These are phyloP conservation scores for Sycophila texana DNA, from an alignment of 2,888 invertebrate species.

Conservation along the genomic window DNA sequence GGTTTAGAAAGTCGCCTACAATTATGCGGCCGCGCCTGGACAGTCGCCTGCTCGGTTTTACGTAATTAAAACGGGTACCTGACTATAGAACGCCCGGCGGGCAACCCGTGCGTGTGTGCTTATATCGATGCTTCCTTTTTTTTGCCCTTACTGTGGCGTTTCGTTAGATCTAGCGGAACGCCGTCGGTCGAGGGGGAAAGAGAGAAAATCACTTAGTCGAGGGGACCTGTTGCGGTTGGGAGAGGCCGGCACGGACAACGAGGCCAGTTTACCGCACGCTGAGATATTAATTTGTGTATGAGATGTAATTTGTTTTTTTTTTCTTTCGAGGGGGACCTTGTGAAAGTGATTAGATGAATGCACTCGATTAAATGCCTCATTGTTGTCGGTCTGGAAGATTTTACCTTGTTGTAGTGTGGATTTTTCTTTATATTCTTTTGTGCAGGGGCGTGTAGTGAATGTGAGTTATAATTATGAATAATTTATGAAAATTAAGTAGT, in stretches of 20 bases:
- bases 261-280: background rate
- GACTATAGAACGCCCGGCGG: background rate
- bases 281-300: constrained; percentile 22
- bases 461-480: too few relatives aligned
- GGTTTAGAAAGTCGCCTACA: constrained; percentile 55
- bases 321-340: background rate
- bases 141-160: constrained; percentile 2
- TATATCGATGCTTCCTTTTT: background rate
- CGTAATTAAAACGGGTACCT: constrained; percentile 49
- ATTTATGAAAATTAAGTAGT: too few relatives aligned
- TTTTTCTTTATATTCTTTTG: too few relatives aligned
- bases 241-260: background rate
- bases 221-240: background rate
- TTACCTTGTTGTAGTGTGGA: too few relatives aligned
- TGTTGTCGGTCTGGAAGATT: too few relatives aligned
- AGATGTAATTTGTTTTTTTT: constrained; percentile 13
- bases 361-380: background rate
- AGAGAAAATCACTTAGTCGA: constrained; percentile 7
- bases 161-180: constrained; percentile 23
- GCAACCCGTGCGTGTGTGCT: background rate
- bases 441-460: too few relatives aligned
- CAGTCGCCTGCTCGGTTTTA: constrained; percentile 16
- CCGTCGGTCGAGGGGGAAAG: background rate
- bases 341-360: background rate
- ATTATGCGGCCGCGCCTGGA: constrained; percentile 18